Evolutionary conservation across 2,888 invertebrate species (phyloP).

Genomic region (Diadegma fenestrale): DNA sequence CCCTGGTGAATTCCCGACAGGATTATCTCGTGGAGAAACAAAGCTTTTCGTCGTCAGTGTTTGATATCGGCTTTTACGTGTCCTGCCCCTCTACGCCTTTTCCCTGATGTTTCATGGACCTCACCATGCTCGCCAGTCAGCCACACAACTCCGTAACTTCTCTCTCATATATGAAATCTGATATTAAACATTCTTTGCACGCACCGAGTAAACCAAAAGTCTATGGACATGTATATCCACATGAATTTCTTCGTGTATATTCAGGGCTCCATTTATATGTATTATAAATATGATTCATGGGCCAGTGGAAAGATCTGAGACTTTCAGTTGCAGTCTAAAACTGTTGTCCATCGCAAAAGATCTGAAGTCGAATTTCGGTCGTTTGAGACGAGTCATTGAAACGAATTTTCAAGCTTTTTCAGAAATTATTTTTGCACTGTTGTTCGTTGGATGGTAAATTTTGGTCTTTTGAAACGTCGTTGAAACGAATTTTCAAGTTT

Average conservation of each 20-base stretch:
- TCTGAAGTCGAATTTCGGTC: not conserved
- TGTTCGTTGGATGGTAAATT: too few relatives aligned
- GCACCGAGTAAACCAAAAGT: conserved; percentile 71
- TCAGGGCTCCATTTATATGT: conserved; percentile 18
- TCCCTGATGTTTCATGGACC: conserved; percentile 64
- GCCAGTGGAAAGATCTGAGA: conserved; percentile 41
- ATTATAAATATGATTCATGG: conserved; percentile 29
- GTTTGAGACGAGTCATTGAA: not conserved
- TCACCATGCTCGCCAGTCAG: conserved; percentile 60
- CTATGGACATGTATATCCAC: conserved; percentile 43
- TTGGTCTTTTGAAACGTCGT: not conserved
- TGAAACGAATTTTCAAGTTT: not conserved
- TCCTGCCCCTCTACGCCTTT: conserved; percentile 44
- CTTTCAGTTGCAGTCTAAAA: conserved; percentile 15
- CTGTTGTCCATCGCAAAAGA: not conserved
- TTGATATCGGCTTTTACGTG: conserved; percentile 83
- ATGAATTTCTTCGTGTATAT: not conserved
- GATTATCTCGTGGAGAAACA: conserved; percentile 82
- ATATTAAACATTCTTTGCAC: conserved; percentile 81
- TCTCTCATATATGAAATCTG: conserved; percentile 77
- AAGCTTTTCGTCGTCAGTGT: conserved; percentile 81
- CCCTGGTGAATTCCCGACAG: conserved; percentile 79
- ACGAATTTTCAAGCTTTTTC: not conserved
- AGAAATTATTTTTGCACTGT: not conserved
- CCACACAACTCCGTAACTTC: conserved; percentile 57